Conservation (phyloP, 2,113 vertebrate species). For the Anguilla rostrata region DNA sequence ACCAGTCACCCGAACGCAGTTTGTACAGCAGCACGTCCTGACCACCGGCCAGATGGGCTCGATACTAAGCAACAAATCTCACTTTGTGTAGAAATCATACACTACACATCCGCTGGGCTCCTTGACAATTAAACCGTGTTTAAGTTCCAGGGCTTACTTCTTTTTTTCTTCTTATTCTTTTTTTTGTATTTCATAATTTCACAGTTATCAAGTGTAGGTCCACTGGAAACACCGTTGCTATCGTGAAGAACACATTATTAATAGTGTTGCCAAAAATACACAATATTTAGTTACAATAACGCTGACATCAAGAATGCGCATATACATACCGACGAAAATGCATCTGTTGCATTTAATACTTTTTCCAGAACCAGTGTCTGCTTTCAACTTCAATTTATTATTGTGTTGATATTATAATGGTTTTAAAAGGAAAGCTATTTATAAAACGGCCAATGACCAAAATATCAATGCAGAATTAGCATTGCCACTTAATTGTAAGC, state of each 20-base stretch:
- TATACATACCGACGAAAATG: not conserved
- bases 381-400: too few species aligned
- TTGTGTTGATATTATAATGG: not conserved
- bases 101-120: slow-evolving; percentile 14
- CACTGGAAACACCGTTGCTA: slow-evolving; percentile 1
- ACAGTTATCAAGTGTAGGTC: not conserved
- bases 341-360: not conserved
- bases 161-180: too few species aligned
- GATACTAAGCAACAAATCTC: slow-evolving; percentile 13
- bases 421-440: too few species aligned
- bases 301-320: not conserved
- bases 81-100: slow-evolving; percentile 19
- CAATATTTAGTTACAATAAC: not conserved
- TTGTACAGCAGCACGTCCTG: slow-evolving; percentile 78
- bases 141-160: too few species aligned
- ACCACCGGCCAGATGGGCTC: slow-evolving; percentile 60
- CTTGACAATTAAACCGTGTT: not conserved
- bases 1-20: slow-evolving; percentile 79
- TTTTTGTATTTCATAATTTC: too few species aligned
- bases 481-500: too few species aligned
- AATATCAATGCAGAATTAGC: too few species aligned
- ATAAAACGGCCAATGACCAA: too few species aligned
- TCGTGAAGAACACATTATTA: not conserved
- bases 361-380: not conserved
- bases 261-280: not conserved